Conservation (phyloP, 2,888 invertebrate genomes). For the Hylaea fasciaria region DNA sequence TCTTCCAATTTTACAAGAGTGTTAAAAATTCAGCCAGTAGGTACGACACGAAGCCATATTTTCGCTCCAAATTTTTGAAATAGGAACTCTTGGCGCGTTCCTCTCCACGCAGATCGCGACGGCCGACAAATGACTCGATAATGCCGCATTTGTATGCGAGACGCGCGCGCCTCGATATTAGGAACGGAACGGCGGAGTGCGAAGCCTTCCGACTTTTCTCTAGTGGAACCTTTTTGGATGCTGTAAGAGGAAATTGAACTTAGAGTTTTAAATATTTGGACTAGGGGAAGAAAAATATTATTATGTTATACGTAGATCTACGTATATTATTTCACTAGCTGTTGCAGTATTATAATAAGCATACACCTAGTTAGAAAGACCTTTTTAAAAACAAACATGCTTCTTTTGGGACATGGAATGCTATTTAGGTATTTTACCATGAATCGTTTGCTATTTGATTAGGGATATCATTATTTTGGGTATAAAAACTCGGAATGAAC, state of each 20-base stretch:
- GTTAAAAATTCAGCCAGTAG: not conserved
- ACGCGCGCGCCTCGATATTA: conserved; percentile 61
- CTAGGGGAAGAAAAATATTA: not conserved
- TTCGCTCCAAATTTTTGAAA: conserved; percentile 34
- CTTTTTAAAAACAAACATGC: no score
- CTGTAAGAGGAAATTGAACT: conserved; percentile 22
- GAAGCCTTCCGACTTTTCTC: conserved; percentile 24
- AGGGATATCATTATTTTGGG: no score
- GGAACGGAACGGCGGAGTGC: conserved; percentile 48
- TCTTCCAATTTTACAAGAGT: not conserved
- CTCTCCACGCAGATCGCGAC: conserved; percentile 39
- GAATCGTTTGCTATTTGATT: no score
- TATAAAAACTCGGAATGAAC: no score
- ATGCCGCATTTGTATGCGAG: conserved; percentile 65
- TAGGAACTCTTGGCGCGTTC: conserved; percentile 34
- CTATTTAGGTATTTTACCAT: no score
- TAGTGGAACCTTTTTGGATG: conserved; percentile 4
- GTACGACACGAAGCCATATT: not conserved
- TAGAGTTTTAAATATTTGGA: conserved; percentile 3
- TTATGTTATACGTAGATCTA: not conserved
- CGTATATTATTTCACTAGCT: no score
- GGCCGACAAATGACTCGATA: conserved; percentile 62
- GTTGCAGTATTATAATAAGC: no score
- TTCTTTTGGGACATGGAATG: no score
- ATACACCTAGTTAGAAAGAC: no score